These are phyloP conservation scores for Hypena proboscidalis DNA, from an alignment of 2,888 invertebrate species.

Conservation along the genomic window DNA sequence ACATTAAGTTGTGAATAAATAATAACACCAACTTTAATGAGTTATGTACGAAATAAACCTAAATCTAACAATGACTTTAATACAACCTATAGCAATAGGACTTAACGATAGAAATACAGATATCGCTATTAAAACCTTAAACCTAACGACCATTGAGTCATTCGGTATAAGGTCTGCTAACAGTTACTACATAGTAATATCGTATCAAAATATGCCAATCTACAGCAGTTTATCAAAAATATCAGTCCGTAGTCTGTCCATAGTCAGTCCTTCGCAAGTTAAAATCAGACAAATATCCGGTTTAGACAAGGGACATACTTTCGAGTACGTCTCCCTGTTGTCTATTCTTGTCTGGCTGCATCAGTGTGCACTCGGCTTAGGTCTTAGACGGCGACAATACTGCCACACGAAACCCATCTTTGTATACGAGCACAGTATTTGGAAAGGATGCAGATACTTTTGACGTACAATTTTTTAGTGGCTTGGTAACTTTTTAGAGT, in stretches of 20 bases:
- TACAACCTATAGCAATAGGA: too few relatives aligned
- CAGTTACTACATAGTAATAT: too few relatives aligned
- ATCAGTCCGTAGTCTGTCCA: too few relatives aligned
- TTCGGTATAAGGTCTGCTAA: not conserved
- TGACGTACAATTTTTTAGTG: too few relatives aligned
- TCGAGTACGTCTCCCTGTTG: constrained; percentile 47
- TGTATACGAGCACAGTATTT: constrained; percentile 20
- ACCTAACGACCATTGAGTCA: not conserved
- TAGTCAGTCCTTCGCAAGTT: constrained; percentile 24
- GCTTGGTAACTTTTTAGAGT: too few relatives aligned
- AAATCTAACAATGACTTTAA: too few relatives aligned
- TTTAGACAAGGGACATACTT: constrained; percentile 56
- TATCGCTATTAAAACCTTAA: too few relatives aligned
- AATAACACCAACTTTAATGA: not conserved
- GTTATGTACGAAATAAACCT: too few relatives aligned
- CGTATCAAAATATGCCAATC: not conserved
- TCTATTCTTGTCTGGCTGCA: constrained; percentile 52
- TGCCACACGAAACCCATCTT: constrained; percentile 24
- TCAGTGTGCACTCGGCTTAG: constrained; percentile 33
- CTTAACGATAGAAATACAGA: too few relatives aligned
- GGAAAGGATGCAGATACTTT: constrained; percentile 2
- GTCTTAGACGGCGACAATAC: constrained; percentile 37
- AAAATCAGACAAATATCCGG: constrained; percentile 39
- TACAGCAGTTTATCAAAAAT: constrained; percentile 8
- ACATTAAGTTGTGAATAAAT: not conserved